Evolutionary conservation across 2,888 invertebrate genomes (phyloP).

Genomic region (Scelioninae gen. 2): DNA sequence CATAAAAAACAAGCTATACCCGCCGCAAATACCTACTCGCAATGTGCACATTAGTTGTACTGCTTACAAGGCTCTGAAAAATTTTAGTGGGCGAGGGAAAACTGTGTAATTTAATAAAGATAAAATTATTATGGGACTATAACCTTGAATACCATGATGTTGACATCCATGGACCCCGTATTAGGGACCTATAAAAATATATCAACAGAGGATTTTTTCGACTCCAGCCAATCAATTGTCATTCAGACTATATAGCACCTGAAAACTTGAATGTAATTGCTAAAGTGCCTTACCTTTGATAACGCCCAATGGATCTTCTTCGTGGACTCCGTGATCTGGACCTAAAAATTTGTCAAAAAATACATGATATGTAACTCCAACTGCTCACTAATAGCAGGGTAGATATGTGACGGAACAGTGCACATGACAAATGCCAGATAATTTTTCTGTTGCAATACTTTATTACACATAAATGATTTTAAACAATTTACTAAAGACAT

Average conservation of each 20-base stretch:
- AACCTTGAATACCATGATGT: conserved; percentile 70
- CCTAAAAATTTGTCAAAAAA: conserved; percentile 70
- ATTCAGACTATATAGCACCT: conserved; percentile 63
- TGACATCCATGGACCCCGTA: conserved; percentile 69
- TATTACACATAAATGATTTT: not conserved
- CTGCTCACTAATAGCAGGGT: conserved; percentile 59
- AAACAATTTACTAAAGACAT: no score
- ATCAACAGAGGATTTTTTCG: conserved; percentile 67
- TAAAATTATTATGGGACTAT: conserved; percentile 39
- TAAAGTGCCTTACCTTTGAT: conserved; percentile 67
- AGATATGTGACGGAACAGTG: conserved; percentile 55
- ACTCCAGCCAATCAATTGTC: conserved; percentile 62
- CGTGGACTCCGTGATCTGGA: conserved; percentile 70
- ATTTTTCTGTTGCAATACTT: conserved; percentile 31
- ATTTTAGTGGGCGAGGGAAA: conserved; percentile 17
- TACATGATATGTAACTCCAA: conserved; percentile 64
- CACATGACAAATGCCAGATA: conserved; percentile 46
- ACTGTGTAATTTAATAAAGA: not conserved
- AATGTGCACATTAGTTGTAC: conserved; percentile 47
- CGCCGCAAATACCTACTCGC: conserved; percentile 65
- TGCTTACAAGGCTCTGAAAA: conserved; percentile 66
- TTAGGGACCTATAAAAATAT: conserved; percentile 70
- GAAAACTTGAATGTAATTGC: conserved; percentile 63
- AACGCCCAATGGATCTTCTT: conserved; percentile 67
- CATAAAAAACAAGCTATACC: conserved; percentile 64